These are phyloP conservation scores for Dasypus novemcinctus DNA, from an alignment of 2,113 vertebrate species.

Conservation along the genomic window DNA sequence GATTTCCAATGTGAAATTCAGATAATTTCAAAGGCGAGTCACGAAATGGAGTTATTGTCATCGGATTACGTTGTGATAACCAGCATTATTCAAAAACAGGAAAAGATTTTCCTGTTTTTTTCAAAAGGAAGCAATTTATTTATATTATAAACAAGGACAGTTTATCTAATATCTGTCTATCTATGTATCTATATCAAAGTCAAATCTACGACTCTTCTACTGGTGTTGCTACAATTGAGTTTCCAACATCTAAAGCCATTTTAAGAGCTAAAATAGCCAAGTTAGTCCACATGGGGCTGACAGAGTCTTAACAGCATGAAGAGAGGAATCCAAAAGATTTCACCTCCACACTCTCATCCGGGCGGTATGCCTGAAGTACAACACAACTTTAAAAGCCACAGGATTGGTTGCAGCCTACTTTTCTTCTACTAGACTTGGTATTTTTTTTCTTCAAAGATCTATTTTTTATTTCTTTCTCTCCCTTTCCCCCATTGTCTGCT, in stretches of 20 bases:
- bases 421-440: not conserved
- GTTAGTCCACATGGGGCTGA: not conserved
- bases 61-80: not conserved
- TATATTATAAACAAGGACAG: not conserved
- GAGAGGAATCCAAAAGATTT: no score
- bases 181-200: no score
- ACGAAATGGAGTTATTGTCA: not conserved
- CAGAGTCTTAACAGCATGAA: no score
- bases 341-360: not conserved
- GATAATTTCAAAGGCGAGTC: not conserved
- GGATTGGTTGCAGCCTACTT: not conserved
- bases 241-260: not conserved
- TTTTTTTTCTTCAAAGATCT: no score
- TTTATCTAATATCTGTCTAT: not conserved
- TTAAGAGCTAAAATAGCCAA: not conserved
- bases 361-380: not conserved
- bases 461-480: no score
- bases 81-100: not conserved
- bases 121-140: not conserved
- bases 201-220: not conserved
- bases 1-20: not conserved
- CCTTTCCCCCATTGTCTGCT: no score
- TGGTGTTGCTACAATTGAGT: no score
- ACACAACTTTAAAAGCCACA: no score
- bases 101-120: not conserved